Base-by-base conservation (phyloP, 2,888 invertebrate species). In the Nomada ruficornis region DNA sequence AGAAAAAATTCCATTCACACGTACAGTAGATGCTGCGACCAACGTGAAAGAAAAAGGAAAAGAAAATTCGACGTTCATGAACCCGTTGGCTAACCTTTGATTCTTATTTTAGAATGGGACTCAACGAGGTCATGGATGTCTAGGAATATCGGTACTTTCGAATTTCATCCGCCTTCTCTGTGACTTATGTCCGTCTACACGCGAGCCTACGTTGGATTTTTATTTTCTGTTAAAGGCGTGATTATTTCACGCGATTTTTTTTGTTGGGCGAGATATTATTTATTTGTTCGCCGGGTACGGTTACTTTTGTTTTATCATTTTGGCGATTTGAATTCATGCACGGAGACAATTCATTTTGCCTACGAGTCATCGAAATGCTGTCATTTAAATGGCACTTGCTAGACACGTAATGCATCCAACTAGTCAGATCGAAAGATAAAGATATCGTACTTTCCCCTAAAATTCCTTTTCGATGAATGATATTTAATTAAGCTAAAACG, bases 121-220 rank as follows among this genome's bases (percentile, higher is more conserved):
- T 36, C 20, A 79, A 79, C 52, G 64, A 13, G 79, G 64, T 70
- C 79, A 59, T 11, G 69, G 64, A 70, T 79, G 64, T 52, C 64
- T n/a, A 57, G 20, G 62, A 23, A 15, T 42, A 18, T 64, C 29
- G 42, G 57, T 69, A 79, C 78, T 79, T 79, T 79, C 69, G 44
- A 77, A 79, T 70, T 77, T 64, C 52, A 23, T 18, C 47, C 52
- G 23, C 18, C 60, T 23, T 7, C 36, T 36, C 20, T 54, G 26
- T 2, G 3, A 26, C 11, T 54, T 29, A 26, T 18, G 26, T 0
- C 36, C 10, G 5, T 59, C 59, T 59, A 67, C 55, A 50, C 26
- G 29, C 29, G 18, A 23, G 10, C 11, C 7, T 10, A 1, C 15
- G 7, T 44, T 10, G 44, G 15, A 54, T 55, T 44, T 10, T 50